Percentiles rank a stretch among this genome's conserved stretches.
These are phyloP conservation scores for Xiphophorus birchmanni DNA, from an alignment of 2,797 vertebrate genomes.

Conservation along the genomic window DNA sequence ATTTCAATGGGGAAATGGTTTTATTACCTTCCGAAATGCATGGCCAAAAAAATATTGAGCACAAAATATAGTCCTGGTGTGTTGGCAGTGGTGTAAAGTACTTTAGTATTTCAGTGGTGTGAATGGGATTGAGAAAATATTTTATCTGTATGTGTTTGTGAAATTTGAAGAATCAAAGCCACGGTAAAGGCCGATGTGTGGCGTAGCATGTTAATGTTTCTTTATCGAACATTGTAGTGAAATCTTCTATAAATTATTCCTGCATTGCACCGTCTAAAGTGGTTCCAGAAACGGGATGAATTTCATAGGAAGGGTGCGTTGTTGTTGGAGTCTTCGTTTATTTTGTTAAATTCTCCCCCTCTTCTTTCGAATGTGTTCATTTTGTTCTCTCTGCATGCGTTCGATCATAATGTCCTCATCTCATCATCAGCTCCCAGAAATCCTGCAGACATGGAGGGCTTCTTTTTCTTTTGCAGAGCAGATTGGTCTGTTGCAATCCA, in stretches of 20 bases:
- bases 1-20: too few species aligned
- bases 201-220: too few species aligned
- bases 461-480: conserved; percentile 31
- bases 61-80: too few species aligned
- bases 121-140: too few species aligned
- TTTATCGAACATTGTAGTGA: too few species aligned
- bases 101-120: too few species aligned
- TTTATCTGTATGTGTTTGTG: too few species aligned
- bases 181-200: too few species aligned
- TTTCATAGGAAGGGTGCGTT: conserved; percentile 13
- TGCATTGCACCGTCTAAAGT: neutral
- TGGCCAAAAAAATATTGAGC: too few species aligned
- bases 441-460: conserved; percentile 31
- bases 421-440: conserved; percentile 58
- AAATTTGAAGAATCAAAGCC: too few species aligned
- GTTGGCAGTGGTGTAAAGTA: too few species aligned
- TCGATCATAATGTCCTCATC: conserved; percentile 59
- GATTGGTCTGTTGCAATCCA: conserved; percentile 15
- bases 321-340: conserved; percentile 21
- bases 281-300: conserved; percentile 17
- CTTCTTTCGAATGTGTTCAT: conserved; percentile 34
- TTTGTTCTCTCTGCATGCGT: conserved; percentile 53
- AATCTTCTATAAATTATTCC: neutral
- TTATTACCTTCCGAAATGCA: too few species aligned
- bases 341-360: conserved; percentile 10